Evolutionary conservation across 2,797 vertebrate species (phyloP), one percentile per base, ranked within the genome.

Genomic region (Micrastur ruficollis): DNA sequence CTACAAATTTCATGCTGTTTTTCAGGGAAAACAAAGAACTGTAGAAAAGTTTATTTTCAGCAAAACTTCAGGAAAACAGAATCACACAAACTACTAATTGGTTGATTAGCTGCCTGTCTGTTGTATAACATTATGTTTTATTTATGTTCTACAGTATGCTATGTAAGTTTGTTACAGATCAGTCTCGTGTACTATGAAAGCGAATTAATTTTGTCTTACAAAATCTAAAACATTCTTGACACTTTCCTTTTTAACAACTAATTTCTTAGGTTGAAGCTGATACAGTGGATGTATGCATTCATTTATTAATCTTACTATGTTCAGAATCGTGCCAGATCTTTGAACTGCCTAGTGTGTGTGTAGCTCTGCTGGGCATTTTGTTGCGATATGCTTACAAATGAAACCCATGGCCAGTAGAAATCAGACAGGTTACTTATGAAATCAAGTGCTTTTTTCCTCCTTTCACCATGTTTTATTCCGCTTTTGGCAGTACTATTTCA

Each of bases 131-230:
- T n/a, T 42, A 46, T 9, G 34, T 31, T 85, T 42, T 29, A 81
- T 20, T 47, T 55, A 23, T 0, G 4, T 52, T 74, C 36, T 47
- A 44, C 18, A 44, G 27, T 36, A 55, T 0, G 0, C 14, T 49
- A 8, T 12, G 0, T 27, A 49, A 50, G 16, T 32, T 66, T 40
- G 31, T 67, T 62, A 74, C 2, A 3, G 20, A 66, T 78, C 11
- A 12, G 31, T 32, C 59, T 76, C 32, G 14, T 19, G 31, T 44
- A n/a, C 13, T 68, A 36, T n/a, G 26, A 49, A 68, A 55, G 19
- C 25, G 32, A 50, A 67, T 40, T 65, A n/a, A 42, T 46, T 59
- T 70, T 81, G 31, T 55, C 46, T 63, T 61, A 83, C 21, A 66
- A 73, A 65, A 61, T 80, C 18, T 59, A 49, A 59, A 87, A 71